Evolutionary conservation across 2,797 vertebrate genomes (phyloP).

Genomic region (Pterois miles): DNA sequence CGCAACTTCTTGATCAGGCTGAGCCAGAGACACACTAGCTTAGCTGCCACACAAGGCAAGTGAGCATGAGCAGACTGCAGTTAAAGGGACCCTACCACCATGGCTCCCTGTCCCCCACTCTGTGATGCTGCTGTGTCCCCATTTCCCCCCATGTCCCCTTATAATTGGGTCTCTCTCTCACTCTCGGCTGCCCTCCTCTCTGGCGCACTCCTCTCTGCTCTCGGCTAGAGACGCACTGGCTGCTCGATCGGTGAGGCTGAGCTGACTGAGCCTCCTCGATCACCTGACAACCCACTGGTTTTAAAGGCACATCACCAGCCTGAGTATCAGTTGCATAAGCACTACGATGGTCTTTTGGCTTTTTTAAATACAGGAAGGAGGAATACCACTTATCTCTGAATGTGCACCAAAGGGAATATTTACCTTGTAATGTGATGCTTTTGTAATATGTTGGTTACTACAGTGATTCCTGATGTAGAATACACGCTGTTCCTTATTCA

Average conservation of each 20-base stretch:
- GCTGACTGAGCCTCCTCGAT: conserved; percentile 78
- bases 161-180: conserved; percentile 74
- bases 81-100: conserved; percentile 70
- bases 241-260: conserved; percentile 71
- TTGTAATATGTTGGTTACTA: neutral
- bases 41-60: conserved; percentile 58
- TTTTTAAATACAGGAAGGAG: conserved; percentile 10
- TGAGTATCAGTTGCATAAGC: conserved; percentile 71
- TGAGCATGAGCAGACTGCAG: conserved; percentile 70
- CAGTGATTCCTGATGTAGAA: conserved; percentile 3
- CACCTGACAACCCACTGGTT: conserved; percentile 85
- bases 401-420: neutral
- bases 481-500: neutral
- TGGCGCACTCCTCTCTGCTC: conserved; percentile 51
- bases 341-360: conserved; percentile 45
- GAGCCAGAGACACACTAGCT: conserved; percentile 79
- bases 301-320: conserved; percentile 85
- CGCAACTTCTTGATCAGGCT: conserved; percentile 87
- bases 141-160: conserved; percentile 68
- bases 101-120: conserved; percentile 37
- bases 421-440: neutral
- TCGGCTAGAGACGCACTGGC: conserved; percentile 61
- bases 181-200: conserved; percentile 47
- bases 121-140: conserved; percentile 68
- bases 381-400: neutral